phyloP scores from a whole-genome alignment of 92 coral and sea anemone genomes.

The Porites lobata region DNA sequence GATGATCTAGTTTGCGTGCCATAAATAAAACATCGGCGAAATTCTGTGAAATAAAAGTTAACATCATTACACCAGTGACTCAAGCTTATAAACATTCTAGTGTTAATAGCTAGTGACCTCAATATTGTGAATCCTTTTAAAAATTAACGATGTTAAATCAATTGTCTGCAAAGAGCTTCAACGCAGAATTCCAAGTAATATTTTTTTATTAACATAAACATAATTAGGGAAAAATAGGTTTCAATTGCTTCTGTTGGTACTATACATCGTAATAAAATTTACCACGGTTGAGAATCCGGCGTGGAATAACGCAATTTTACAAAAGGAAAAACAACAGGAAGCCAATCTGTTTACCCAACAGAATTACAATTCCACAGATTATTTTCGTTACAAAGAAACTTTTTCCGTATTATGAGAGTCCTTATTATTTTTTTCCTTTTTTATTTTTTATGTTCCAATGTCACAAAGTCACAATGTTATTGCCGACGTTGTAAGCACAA shows the following conservation, averaged over 20 bases:
- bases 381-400: slow-evolving; percentile 12
- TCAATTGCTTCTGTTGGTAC: neutral
- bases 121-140: slow-evolving; percentile 20
- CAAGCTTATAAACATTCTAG: neutral
- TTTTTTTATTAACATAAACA: neutral
- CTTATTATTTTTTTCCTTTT: neutral
- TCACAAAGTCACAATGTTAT: neutral
- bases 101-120: neutral
- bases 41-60: neutral
- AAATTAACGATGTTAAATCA: slow-evolving; percentile 15
- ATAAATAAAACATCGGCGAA: too few species aligned
- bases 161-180: slow-evolving; percentile 9
- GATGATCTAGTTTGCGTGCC: too few species aligned
- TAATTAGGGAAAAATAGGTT: slow-evolving; percentile 3
- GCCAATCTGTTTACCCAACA: neutral
- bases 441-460: neutral
- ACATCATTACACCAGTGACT: neutral
- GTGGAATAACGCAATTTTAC: neutral
- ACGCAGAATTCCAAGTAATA: neutral
- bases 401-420: slow-evolving; percentile 3
- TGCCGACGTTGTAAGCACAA: slow-evolving; percentile 1
- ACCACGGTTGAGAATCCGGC: too few species aligned
- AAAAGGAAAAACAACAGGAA: slow-evolving; percentile 1
- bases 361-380: neutral
- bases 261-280: neutral